These are phyloP conservation scores for Pipistrellus kuhlii DNA, from an alignment of 2,797 vertebrate species.

Conservation along the genomic window DNA sequence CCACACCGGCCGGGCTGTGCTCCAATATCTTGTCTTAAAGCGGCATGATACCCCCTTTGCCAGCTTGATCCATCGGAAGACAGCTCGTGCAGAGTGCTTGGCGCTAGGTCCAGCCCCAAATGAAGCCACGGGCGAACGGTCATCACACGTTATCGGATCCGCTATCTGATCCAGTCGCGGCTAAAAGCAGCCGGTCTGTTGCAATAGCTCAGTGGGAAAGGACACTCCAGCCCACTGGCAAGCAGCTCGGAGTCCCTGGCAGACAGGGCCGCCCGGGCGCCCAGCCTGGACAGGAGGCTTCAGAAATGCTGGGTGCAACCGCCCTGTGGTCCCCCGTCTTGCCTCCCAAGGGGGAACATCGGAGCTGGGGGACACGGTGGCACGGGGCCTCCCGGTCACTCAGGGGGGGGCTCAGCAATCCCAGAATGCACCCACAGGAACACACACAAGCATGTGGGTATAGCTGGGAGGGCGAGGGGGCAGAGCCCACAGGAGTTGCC, in stretches of 20 bases:
- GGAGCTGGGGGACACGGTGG: background rate
- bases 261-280: background rate
- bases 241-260: background rate
- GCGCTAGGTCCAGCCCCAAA: background rate
- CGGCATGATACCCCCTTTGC: background rate
- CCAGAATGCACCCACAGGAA: background rate
- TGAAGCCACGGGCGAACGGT: background rate
- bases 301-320: background rate
- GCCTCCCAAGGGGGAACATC: background rate
- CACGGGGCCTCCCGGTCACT: background rate
- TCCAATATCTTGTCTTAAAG: background rate
- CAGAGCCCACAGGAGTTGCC: background rate
- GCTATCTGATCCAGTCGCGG: background rate
- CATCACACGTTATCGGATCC: background rate
- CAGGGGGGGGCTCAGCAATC: background rate
- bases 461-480: background rate
- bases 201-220: background rate
- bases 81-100: background rate
- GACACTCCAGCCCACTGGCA: background rate
- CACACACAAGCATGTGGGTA: background rate
- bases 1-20: too few species aligned
- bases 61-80: background rate
- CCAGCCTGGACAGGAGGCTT: background rate
- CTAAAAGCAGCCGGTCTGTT: conserved; percentile 37
- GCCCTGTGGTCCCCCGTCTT: background rate